A percentile compares a stretch with the other conserved stretches of the same genome.
Evolutionary conservation across 1,140 invertebrate genomes (phyloP).

Genomic region (Sitodiplosis mosellana): DNA sequence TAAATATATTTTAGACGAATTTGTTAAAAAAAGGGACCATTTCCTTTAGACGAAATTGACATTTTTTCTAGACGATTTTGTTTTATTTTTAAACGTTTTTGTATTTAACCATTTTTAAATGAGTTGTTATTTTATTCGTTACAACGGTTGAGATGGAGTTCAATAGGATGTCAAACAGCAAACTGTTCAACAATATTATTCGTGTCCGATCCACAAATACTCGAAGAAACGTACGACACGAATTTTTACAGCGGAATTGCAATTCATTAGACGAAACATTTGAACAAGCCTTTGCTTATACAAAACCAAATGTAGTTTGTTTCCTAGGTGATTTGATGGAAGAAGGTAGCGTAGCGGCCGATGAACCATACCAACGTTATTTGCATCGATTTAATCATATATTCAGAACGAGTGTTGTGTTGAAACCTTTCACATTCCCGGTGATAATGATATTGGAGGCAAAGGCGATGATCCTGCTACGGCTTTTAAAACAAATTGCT

Average conservation of each 20-base stretch:
- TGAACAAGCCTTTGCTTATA: slow-evolving; percentile 42
- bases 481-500: slow-evolving; percentile 43
- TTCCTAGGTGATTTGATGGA: slow-evolving; percentile 87
- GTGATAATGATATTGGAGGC: slow-evolving; percentile 91
- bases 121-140: too few relatives aligned
- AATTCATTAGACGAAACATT: slow-evolving; percentile 56
- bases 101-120: too few relatives aligned
- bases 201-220: slow-evolving; percentile 83
- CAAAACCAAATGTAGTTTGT: slow-evolving; percentile 68
- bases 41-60: too few relatives aligned
- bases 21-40: too few relatives aligned
- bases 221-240: slow-evolving; percentile 38
- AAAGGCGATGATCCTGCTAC: slow-evolving; percentile 62
- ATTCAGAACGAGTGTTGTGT: slow-evolving; percentile 38
- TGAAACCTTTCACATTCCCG: slow-evolving; percentile 65
- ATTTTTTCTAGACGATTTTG: too few relatives aligned
- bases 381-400: slow-evolving; percentile 48
- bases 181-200: slow-evolving; percentile 54
- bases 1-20: too few relatives aligned
- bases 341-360: slow-evolving; percentile 63
- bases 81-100: too few relatives aligned
- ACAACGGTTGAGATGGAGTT: too few relatives aligned
- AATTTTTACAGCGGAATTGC: slow-evolving; percentile 18
- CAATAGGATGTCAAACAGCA: too few relatives aligned
- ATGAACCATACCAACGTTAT: slow-evolving; percentile 48